Base-by-base conservation (phyloP, 2,797 vertebrate genomes). In the Clarias platycephalus region DNA sequence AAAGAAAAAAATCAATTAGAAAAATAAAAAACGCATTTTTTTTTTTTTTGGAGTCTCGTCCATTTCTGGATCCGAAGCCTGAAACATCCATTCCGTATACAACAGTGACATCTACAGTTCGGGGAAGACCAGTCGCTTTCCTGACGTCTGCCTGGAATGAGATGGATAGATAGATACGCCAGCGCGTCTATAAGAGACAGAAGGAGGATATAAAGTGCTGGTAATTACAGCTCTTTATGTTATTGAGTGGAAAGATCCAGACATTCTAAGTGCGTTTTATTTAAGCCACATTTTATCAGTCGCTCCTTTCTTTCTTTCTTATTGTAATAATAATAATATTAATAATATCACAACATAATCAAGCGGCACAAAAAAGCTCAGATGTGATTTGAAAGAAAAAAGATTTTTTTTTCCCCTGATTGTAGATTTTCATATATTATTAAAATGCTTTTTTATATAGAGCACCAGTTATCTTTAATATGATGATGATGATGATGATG, bases 91-190 rank as follows among this genome's bases (percentile, higher is more conserved):
- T 95, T 93, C 58, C 84, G 90, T 91, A 89, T 93, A 91, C 94
- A 95, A 95, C 89, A 94, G 93, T 93, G 94, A 94, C 95, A 95
- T 93, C 95, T 95, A 94, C 93, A 93, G 94, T 86, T 31, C 1
- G 80, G 88, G 66, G 53, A 16, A 31, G 53, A 2, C 26, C 16
- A 57, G 75, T 15, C 31, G 31, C 28, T 8, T 77, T 60, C 26
- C 31, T 76, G 55, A 60, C 31, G n/a, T 60, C 1, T 3, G 3
- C 1, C 28, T 24, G 57, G 31, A 77, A 37, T 31, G 10, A 60
- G 55, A 60, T n/a, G 75, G 55, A 62, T n/a, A 37, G 57, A 62
- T 62, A 62, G 60, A 62, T 8, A 62, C 31, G 31, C 24, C 31
- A 13, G 74, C 34, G 57, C 37, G 72, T 75, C 49, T 68, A 40